Base-by-base conservation (phyloP, 2,113 vertebrate genomes). In the Cebidichthys violaceus region DNA sequence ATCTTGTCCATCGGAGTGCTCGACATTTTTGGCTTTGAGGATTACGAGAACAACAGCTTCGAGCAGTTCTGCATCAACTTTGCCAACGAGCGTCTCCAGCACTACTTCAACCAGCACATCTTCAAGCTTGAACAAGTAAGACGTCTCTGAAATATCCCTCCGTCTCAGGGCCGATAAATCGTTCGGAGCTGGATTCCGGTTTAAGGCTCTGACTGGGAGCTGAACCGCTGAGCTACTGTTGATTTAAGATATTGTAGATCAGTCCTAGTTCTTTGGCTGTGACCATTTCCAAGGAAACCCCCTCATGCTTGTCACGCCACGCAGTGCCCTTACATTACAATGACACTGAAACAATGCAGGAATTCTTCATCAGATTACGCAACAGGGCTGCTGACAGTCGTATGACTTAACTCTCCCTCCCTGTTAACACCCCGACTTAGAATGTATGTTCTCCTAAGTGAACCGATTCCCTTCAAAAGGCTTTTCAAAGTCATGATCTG, bases 51-150 rank as follows among this genome's bases (percentile, higher is more conserved):
- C 93, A 99, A 99, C 89, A 99, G 98, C 91, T 99, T 99, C 27
- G 98, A 99, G 47, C 98, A 99, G 83, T 99, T 99, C 93, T 99
- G 98, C 94, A 99, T 99, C 89, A 99, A 99, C 95, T 99, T 98
- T 27, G 98, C 98, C 91, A 99, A 99, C 2, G 98, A 99, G 77
- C 96, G 98, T 77, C 96, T 99, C 66, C 98, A 99, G 91, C 97
- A 99, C 92, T 99, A 99, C 93, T 99, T 99, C 90, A 99, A 99
- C 94, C 98, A 98, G 74, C 98, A 99, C 95, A 99, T 98, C 88
- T 99, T 99, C 90, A 99, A 99, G 83, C 94, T 99, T 15, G 98
- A 99, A 69, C 98, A 99, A 91, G 98, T 99, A 82, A 91, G 94
- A 41, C 15, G 0, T 31, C 39, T 41, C 73, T 45, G 39, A 1